These are phyloP conservation scores for Cyprinodon brontotheroides DNA, from an alignment of 2,113 vertebrate genomes.

Conservation along the genomic window DNA sequence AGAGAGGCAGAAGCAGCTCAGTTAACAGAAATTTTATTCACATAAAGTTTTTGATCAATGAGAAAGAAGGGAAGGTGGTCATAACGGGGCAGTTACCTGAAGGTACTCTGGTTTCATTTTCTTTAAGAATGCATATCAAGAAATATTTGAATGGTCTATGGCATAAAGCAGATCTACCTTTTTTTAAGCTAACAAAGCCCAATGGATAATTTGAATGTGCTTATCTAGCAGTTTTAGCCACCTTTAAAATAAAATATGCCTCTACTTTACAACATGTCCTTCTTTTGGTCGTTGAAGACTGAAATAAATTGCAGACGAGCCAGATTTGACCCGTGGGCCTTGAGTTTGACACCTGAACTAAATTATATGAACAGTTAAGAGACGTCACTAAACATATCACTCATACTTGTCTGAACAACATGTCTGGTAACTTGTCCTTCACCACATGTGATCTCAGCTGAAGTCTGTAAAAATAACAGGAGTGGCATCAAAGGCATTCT, in stretches of 20 bases:
- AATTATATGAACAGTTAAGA: background rate
- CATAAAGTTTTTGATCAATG: background rate
- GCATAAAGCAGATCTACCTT: no score
- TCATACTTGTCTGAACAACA: constrained; percentile 24
- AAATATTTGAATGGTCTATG: constrained; percentile 42
- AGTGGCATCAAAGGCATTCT: constrained; percentile 62
- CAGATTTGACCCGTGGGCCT: no score
- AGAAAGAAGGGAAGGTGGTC: background rate
- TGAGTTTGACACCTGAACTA: background rate
- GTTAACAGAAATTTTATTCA: background rate
- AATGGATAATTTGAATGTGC: background rate
- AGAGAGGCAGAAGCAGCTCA: background rate
- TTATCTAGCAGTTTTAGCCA: background rate
- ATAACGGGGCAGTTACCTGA: background rate
- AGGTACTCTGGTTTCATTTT: background rate
- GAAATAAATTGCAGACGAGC: no score
- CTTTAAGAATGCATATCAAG: constrained; percentile 14
- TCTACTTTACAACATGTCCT: no score
- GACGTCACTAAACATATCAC: constrained; percentile 21
- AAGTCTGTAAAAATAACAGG: constrained; percentile 75
- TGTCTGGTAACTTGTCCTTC: constrained; percentile 27
- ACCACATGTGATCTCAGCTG: constrained; percentile 41
- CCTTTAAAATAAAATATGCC: no score
- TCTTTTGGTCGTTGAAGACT: no score
- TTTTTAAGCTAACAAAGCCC: background rate